Percentiles rank a stretch among this genome's conserved stretches.
Conservation (phyloP, 2,888 invertebrate species). For the Diarsia dahlii region DNA sequence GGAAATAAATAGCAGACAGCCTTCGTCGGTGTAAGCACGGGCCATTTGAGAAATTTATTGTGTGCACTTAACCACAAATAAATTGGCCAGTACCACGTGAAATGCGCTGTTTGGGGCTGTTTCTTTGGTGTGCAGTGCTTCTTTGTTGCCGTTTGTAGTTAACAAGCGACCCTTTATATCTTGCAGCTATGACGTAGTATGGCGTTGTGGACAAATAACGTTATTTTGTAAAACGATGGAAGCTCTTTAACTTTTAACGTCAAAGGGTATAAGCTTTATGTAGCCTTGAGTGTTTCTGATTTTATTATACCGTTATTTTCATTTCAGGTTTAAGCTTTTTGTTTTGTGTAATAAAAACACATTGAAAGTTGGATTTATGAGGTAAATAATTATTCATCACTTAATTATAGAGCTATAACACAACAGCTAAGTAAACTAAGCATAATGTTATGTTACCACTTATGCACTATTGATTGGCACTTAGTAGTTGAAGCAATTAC, state of each 20-base stretch:
- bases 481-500: constrained; percentile 53
- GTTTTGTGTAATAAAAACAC: background rate
- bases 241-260: constrained; percentile 21
- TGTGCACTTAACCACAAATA: constrained; percentile 90
- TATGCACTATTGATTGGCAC: constrained; percentile 41
- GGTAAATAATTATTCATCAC: constrained; percentile 8
- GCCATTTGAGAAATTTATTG: constrained; percentile 90
- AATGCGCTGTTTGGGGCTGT: constrained; percentile 75
- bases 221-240: constrained; percentile 50
- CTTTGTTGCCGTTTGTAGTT: constrained; percentile 68
- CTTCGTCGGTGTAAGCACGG: constrained; percentile 86
- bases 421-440: background rate
- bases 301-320: constrained; percentile 20
- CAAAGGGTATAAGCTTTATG: constrained; percentile 6
- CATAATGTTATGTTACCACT: constrained; percentile 20
- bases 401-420: background rate
- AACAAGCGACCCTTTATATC: constrained; percentile 66
- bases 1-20: constrained; percentile 88
- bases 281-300: constrained; percentile 12
- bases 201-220: constrained; percentile 52
- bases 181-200: constrained; percentile 39
- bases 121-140: constrained; percentile 72
- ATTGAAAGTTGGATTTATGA: background rate
- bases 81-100: constrained; percentile 86
- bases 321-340: constrained; percentile 6